Evolutionary conservation across 2,113 vertebrate species (phyloP), one percentile per base, ranked within the genome.

Genomic region (Mustela nigripes): DNA sequence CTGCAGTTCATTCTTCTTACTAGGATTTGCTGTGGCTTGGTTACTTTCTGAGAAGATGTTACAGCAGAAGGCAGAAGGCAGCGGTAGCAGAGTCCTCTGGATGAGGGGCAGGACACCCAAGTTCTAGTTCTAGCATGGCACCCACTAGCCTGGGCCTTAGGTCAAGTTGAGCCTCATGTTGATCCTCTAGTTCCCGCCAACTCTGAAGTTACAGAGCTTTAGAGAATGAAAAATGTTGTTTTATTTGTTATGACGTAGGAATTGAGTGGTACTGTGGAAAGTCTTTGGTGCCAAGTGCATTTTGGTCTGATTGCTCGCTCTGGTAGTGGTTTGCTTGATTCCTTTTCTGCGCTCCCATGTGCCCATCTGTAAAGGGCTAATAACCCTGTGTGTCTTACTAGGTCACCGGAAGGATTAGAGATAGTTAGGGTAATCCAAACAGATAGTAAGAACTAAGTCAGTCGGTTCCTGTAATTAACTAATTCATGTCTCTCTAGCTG

Each of bases 321-420:
- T 87, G 65, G 8, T 82, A 56, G 31, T 84, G 45, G 86, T 45
- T 89, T 93, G 24, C 60, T 65, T 94, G 53, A 11, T 83, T 92
- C 67, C 26, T 94, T 83, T 93, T 31, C 85, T 94, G 86, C 69
- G 31, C 18, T 50, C n/a, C 63, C n/a, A 31, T 87, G 84, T 96
- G 22, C 56, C 74, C 81, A 67, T 26, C 81, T 67, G 1, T 79
- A 73, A 88, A 76, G 14, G 60, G 62, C 45, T 18, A 12, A 62
- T 62, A 24, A 56, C 5, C 42, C 28, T 79, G 76, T 28, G 84
- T 79, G 26, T 28, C 21, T 86, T 50, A 91, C 26, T 42, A 8
- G 18, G 18, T 67, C 83, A 24, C 81, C 82, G 82, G 26, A 88
- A 96, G 56, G 18, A 39, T 73, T 84, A 88, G 58, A 63, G 58